These are phyloP conservation scores for Scaptodrosophila latifasciaeformis DNA, from an alignment of 2,888 invertebrate genomes.

Conservation along the genomic window DNA sequence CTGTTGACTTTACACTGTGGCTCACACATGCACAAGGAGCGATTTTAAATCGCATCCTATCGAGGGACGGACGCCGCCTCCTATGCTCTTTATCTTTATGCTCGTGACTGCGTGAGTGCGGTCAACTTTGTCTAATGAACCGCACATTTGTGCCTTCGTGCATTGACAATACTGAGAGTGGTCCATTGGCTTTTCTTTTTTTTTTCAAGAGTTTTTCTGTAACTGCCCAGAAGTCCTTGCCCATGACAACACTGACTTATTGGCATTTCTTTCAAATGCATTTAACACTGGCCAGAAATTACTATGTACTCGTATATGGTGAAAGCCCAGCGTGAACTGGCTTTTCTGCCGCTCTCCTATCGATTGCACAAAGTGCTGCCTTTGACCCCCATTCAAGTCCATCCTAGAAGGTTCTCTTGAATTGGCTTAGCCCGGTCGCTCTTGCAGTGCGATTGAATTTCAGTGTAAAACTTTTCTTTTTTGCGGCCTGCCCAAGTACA, in stretches of 20 bases:
- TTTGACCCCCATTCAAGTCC: background rate
- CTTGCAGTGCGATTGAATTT: conserved; percentile 58
- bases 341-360: conserved; percentile 1
- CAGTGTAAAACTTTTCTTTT: conserved; percentile 38
- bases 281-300: conserved; percentile 39
- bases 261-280: conserved; percentile 49
- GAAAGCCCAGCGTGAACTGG: background rate
- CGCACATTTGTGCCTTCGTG: conserved; percentile 57
- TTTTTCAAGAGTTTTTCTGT: background rate
- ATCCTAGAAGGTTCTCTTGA: background rate
- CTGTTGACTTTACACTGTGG: background rate
- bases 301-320: conserved; percentile 2
- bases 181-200: background rate
- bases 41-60: no score
- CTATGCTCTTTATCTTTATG: background rate
- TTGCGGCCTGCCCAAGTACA: conserved; percentile 14
- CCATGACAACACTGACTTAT: conserved; percentile 44
- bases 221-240: background rate
- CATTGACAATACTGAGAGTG: conserved; percentile 15
- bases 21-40: no score
- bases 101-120: conserved; percentile 25
- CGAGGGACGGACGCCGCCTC: conserved; percentile 7
- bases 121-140: conserved; percentile 65
- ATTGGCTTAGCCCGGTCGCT: background rate
- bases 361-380: conserved; percentile 25